Evolutionary conservation across 2,888 invertebrate species (phyloP).

Genomic region (Patella pellucida): DNA sequence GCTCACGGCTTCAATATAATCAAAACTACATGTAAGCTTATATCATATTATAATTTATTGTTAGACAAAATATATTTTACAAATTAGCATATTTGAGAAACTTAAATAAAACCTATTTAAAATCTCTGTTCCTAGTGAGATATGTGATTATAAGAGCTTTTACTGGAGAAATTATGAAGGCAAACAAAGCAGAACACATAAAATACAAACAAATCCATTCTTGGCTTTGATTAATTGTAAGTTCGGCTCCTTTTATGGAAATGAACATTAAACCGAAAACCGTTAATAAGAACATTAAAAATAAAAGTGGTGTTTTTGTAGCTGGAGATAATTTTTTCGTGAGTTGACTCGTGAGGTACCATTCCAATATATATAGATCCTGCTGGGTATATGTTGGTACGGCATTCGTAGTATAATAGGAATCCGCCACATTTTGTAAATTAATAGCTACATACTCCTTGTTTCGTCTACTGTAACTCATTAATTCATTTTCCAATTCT

Average conservation of each 20-base stretch:
- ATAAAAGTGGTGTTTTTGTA: background rate
- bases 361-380: conserved; percentile 23
- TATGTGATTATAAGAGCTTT: conserved; percentile 6
- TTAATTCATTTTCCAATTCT: conserved; percentile 10
- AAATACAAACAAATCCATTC: conserved; percentile 18
- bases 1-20: no score
- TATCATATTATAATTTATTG: no score
- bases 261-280: conserved; percentile 11
- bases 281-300: conserved; percentile 15
- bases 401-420: conserved; percentile 1
- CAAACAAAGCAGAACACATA: conserved; percentile 13
- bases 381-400: conserved; percentile 15
- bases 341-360: conserved; percentile 17
- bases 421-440: conserved; percentile 18
- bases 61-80: no score
- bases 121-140: no score
- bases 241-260: conserved; percentile 7
- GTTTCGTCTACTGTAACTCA: background rate
- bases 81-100: no score
- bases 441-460: conserved; percentile 14
- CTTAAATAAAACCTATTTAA: no score
- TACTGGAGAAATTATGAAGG: conserved; percentile 13
- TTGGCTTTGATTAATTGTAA: conserved; percentile 15
- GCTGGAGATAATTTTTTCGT: conserved; percentile 12
- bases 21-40: no score